These are phyloP conservation scores for Lottia gigantea DNA, from an alignment of 2,888 invertebrate species.

Conservation along the genomic window DNA sequence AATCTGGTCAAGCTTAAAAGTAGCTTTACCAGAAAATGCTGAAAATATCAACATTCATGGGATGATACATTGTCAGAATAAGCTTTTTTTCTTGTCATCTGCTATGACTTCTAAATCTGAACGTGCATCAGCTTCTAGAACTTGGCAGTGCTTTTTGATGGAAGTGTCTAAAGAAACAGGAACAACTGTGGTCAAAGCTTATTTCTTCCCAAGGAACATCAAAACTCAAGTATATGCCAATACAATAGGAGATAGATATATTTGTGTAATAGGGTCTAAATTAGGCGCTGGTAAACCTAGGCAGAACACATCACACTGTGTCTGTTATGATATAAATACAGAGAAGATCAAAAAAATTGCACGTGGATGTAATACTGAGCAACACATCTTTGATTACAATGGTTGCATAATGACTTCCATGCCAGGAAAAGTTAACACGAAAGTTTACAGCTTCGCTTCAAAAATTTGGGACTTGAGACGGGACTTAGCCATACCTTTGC, in stretches of 20 bases:
- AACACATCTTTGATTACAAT: slow-evolving; percentile 35
- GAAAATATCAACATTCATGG: slow-evolving; percentile 35
- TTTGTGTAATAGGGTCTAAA: slow-evolving; percentile 45
- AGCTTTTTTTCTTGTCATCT: slow-evolving; percentile 39
- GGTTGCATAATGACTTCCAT: slow-evolving; percentile 40
- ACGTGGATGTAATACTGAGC: slow-evolving; percentile 36
- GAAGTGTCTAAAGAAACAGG: slow-evolving; percentile 35
- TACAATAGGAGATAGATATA: slow-evolving; percentile 33
- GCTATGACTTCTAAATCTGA: slow-evolving; percentile 15
- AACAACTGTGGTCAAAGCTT: slow-evolving; percentile 33
- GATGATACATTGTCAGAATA: slow-evolving; percentile 36
- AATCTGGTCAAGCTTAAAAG: slow-evolving; percentile 41
- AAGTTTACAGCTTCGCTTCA: slow-evolving; percentile 34
- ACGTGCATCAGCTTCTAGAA: background rate
- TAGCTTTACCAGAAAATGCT: slow-evolving; percentile 35
- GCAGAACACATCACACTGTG: slow-evolving; percentile 31
- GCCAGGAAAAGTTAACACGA: slow-evolving; percentile 38
- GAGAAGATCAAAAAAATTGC: slow-evolving; percentile 34
- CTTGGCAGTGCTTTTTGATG: slow-evolving; percentile 36
- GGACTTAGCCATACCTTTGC: slow-evolving; percentile 34
- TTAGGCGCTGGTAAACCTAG: slow-evolving; percentile 29
- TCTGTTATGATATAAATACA: slow-evolving; percentile 33
- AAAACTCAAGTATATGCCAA: slow-evolving; percentile 38
- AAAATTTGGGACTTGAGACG: slow-evolving; percentile 34
- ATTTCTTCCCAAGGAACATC: slow-evolving; percentile 36